Percentiles rank a stretch among this genome's conserved stretches.
Conservation (phyloP, 2,888 invertebrate genomes). For the Leucoma salicis region DNA sequence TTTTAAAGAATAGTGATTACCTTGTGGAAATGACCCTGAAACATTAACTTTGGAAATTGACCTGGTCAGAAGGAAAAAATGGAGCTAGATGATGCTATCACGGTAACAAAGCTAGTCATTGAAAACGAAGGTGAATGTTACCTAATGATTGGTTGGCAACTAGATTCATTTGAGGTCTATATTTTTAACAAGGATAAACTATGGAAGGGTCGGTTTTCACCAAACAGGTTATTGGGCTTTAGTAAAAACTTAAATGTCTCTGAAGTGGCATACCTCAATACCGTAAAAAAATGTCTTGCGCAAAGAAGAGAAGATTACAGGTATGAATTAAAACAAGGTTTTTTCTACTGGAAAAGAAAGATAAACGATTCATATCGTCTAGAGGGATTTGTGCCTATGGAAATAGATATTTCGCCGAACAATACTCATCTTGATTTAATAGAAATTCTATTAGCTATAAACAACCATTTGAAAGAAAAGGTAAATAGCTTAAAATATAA, state of each 20-base stretch:
- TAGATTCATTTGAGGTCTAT: constrained; percentile 56
- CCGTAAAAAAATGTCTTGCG: constrained; percentile 47
- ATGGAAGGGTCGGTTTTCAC: constrained; percentile 62
- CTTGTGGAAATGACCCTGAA: constrained; percentile 8
- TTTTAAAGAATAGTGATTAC: no score
- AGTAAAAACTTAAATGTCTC: constrained; percentile 55
- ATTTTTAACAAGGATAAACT: constrained; percentile 48
- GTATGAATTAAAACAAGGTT: constrained; percentile 60
- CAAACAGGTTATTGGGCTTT: constrained; percentile 51
- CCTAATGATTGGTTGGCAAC: constrained; percentile 57
- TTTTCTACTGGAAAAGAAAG: constrained; percentile 66
- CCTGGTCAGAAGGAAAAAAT: constrained; percentile 27
- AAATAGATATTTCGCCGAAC: constrained; percentile 40
- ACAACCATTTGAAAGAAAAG: constrained; percentile 49
- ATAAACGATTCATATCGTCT: constrained; percentile 40
- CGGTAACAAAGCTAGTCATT: constrained; percentile 51
- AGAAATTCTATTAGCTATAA: constrained; percentile 52
- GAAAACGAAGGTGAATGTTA: constrained; percentile 43
- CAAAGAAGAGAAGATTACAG: constrained; percentile 46
- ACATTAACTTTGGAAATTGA: background rate
- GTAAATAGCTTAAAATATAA: constrained; percentile 33
- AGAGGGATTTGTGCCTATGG: constrained; percentile 64
- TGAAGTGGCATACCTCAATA: constrained; percentile 45
- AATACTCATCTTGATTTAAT: constrained; percentile 47
- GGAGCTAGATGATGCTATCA: constrained; percentile 56